Conservation (phyloP, 2,113 vertebrate species). For the Orientallactaga bullata region DNA sequence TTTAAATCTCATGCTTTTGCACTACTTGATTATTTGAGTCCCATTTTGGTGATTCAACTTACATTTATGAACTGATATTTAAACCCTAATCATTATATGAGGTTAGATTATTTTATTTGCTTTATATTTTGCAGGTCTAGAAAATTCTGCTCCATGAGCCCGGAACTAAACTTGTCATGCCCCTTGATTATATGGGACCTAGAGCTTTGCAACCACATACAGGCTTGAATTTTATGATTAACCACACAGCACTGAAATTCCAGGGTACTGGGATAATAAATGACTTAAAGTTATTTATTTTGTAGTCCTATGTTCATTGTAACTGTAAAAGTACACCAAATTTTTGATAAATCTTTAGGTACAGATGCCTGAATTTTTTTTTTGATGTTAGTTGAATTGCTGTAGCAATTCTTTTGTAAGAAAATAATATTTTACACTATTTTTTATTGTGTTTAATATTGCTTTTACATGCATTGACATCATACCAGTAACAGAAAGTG, state of each 20-base stretch:
- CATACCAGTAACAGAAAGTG: neutral
- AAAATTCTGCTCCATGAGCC: neutral
- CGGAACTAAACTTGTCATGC: neutral
- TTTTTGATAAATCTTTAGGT: neutral
- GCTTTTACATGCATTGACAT: neutral
- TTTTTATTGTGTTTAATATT: neutral
- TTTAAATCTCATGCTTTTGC: slow-evolving; percentile 71
- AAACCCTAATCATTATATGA: slow-evolving; percentile 79
- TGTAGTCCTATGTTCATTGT: neutral
- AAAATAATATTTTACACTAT: neutral
- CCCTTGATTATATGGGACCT: neutral
- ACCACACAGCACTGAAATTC: neutral
- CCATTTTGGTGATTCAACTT: slow-evolving; percentile 71
- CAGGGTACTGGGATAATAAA: neutral
- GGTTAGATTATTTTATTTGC: slow-evolving; percentile 78
- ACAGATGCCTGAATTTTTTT: neutral
- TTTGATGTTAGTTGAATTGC: slow-evolving; percentile 10
- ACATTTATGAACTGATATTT: slow-evolving; percentile 67
- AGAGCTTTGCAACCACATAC: neutral
- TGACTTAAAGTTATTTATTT: neutral
- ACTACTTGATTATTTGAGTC: slow-evolving; percentile 66
- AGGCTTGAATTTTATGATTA: neutral
- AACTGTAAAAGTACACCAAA: neutral
- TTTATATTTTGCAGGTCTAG: slow-evolving; percentile 15
- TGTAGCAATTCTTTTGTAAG: neutral